Percentiles rank a stretch among this genome's conserved stretches.
Evolutionary conservation across 2,888 invertebrate genomes (phyloP).

Genomic region (Limulus polyphemus): DNA sequence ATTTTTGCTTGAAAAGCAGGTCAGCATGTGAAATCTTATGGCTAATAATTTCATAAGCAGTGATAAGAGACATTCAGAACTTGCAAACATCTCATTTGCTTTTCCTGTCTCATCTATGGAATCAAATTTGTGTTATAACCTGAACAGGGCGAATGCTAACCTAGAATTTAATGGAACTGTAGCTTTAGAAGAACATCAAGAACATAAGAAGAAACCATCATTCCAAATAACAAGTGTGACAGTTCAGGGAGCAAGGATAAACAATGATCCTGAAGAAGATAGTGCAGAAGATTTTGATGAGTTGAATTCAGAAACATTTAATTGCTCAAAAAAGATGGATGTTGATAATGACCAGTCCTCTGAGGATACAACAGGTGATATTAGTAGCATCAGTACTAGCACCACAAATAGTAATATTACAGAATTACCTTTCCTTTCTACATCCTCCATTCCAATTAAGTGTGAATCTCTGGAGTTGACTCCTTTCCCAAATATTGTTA

Average conservation of each 20-base stretch:
- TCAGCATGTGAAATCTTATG: too few relatives aligned
- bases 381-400: too few relatives aligned
- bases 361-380: constrained; percentile 17
- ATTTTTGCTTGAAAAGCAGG: too few relatives aligned
- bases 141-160: too few relatives aligned
- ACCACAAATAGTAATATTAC: constrained; percentile 8
- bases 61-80: too few relatives aligned
- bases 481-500: neutral
- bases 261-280: constrained; percentile 73
- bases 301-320: constrained; percentile 44
- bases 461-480: neutral
- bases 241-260: constrained; percentile 56
- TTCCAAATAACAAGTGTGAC: constrained; percentile 82
- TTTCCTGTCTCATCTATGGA: too few relatives aligned
- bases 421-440: neutral
- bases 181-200: too few relatives aligned
- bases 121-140: too few relatives aligned
- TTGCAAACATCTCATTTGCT: too few relatives aligned
- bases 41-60: too few relatives aligned
- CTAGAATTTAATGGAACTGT: too few relatives aligned
- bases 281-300: constrained; percentile 81
- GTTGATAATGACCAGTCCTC: constrained; percentile 33
- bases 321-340: constrained; percentile 60
- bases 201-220: constrained; percentile 64
- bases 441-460: neutral